phyloP scores from a whole-genome alignment of 2,797 vertebrate genomes.

The Cirrhinus molitorella region DNA sequence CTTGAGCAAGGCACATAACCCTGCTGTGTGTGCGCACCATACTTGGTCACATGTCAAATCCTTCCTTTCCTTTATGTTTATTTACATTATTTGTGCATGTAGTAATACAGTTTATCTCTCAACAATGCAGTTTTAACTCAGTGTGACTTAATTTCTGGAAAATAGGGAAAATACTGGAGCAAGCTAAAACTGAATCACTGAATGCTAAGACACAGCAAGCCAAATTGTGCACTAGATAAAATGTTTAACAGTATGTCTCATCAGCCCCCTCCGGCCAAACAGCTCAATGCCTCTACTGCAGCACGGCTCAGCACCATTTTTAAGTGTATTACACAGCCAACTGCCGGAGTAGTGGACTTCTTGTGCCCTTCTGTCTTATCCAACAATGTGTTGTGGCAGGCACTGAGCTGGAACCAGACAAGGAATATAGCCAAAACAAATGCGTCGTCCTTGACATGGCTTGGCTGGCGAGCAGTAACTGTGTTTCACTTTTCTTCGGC shows the following conservation, averaged over 20 bases:
- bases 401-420: slow-evolving; percentile 7
- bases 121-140: background rate
- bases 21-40: too few relatives aligned
- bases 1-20: too few relatives aligned
- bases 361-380: slow-evolving; percentile 14
- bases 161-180: background rate
- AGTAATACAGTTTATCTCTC: background rate
- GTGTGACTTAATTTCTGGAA: background rate
- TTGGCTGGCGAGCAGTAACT: slow-evolving; percentile 43
- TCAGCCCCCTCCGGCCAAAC: background rate
- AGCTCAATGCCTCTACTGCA: background rate
- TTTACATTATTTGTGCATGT: too few relatives aligned
- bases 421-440: slow-evolving; percentile 42
- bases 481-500: slow-evolving; percentile 4
- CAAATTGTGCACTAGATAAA: slow-evolving; percentile 1
- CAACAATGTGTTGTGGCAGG: slow-evolving; percentile 33
- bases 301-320: background rate
- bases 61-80: too few relatives aligned
- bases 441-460: slow-evolving; percentile 45
- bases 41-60: too few relatives aligned
- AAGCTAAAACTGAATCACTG: background rate
- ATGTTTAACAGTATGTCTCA: slow-evolving; percentile 3
- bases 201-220: background rate
- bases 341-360: slow-evolving; percentile 9
- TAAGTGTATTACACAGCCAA: slow-evolving; percentile 4